phyloP scores from a whole-genome alignment of 1,140 invertebrate genomes.

The Dryas iulia region DNA sequence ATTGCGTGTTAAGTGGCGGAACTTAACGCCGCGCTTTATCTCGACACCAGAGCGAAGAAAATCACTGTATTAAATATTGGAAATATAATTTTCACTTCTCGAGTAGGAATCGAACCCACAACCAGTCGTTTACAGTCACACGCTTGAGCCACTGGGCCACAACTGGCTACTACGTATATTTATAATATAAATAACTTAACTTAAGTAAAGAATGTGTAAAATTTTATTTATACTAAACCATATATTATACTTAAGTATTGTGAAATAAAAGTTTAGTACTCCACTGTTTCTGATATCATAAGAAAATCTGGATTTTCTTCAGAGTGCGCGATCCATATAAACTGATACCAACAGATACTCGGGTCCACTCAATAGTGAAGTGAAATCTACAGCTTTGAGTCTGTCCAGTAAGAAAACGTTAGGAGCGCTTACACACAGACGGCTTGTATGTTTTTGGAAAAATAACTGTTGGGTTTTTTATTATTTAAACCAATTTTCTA shows the following conservation, averaged over 20 bases:
- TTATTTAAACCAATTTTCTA: no score
- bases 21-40: no score
- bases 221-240: background rate
- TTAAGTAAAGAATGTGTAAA: background rate
- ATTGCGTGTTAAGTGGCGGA: no score
- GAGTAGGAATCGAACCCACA: no score
- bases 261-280: background rate
- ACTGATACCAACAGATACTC: slow-evolving; percentile 23
- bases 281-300: background rate
- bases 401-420: slow-evolving; percentile 17
- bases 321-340: slow-evolving; percentile 12
- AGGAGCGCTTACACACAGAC: slow-evolving; percentile 6
- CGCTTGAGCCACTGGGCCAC: no score
- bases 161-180: no score
- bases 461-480: no score
- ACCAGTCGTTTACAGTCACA: no score
- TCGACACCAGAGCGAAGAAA: no score
- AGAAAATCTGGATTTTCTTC: background rate
- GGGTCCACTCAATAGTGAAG: slow-evolving; percentile 18
- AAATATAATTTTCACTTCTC: no score
- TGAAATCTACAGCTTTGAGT: slow-evolving; percentile 15
- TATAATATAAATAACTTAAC: no score
- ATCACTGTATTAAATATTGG: no score
- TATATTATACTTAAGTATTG: background rate
- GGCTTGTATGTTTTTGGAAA: background rate